These are phyloP conservation scores for Speoplatyrhinus poulsoni DNA, from an alignment of 2,113 vertebrate genomes.

Conservation along the genomic window DNA sequence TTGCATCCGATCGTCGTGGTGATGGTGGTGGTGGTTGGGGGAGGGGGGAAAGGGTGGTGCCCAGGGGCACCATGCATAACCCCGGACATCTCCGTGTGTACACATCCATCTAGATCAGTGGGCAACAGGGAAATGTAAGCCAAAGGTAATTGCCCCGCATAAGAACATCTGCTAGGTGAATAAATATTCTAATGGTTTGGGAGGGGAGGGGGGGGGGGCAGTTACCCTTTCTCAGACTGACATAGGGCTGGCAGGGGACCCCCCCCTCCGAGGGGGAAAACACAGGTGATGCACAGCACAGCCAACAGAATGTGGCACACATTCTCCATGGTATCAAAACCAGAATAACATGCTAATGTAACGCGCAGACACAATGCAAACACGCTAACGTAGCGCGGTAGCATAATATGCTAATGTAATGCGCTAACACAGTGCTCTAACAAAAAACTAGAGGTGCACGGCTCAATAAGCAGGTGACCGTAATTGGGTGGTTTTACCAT, in stretches of 20 bases:
- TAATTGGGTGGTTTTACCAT: no score
- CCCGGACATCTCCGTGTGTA: constrained; percentile 58
- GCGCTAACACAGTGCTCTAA: no score
- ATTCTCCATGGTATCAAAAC: constrained; percentile 12
- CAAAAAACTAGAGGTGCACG: no score
- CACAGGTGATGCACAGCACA: constrained; percentile 67
- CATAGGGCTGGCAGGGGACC: constrained; percentile 56
- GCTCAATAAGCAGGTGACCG: no score
- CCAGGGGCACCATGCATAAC: constrained; percentile 62
- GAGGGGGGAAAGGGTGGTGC: constrained; percentile 33
- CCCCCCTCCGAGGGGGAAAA: constrained; percentile 46
- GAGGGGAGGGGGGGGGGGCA: constrained; percentile 29
- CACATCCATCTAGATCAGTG: constrained; percentile 73
- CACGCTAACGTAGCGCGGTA: no score
- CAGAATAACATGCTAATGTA: constrained; percentile 23
- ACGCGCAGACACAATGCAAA: neutral
- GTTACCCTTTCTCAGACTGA: constrained; percentile 57
- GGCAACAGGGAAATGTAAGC: constrained; percentile 74
- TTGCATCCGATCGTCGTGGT: neutral
- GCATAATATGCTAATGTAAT: neutral
- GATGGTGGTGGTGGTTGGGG: neutral
- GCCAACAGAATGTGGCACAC: constrained; percentile 44
- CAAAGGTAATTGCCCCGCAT: constrained; percentile 78
- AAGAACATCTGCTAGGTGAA: constrained; percentile 79
- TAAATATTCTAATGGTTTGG: constrained; percentile 78